phyloP scores from a whole-genome alignment of 2,113 vertebrate species.

The Geothlypis trichas region DNA sequence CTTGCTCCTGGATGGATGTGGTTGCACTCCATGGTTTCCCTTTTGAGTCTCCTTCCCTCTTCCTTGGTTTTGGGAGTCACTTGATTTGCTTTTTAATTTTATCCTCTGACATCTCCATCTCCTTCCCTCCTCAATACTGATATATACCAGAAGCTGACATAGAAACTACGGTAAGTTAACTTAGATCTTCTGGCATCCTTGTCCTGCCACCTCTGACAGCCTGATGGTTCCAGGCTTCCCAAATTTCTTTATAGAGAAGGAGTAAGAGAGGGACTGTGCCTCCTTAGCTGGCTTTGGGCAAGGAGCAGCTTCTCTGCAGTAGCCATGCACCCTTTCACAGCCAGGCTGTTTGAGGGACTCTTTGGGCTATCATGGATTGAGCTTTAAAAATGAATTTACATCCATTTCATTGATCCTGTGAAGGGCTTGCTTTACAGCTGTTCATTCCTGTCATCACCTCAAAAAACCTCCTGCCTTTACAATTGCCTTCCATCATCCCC shows the following conservation, averaged over 20 bases:
- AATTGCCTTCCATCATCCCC: not conserved
- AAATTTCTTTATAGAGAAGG: not conserved
- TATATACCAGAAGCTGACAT: not conserved
- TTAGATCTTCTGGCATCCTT: not conserved
- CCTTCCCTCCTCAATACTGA: too few relatives aligned
- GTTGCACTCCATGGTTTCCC: not conserved
- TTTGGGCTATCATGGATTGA: not conserved
- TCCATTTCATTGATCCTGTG: not conserved
- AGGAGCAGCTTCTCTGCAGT: not conserved
- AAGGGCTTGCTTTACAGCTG: not conserved
- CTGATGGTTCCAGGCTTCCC: not conserved
- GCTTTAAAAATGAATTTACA: not conserved
- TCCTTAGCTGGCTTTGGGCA: not conserved
- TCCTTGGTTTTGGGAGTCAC: not conserved
- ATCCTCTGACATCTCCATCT: not conserved
- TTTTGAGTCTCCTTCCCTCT: not conserved
- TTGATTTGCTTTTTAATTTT: not conserved
- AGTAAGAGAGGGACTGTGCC: not conserved
- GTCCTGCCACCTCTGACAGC: not conserved
- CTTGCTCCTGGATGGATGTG: not conserved
- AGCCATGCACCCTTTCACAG: accelerated
- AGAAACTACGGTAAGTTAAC: not conserved
- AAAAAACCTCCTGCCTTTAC: not conserved
- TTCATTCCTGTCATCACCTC: not conserved
- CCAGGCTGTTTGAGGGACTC: not conserved